Percentiles rank a stretch among this genome's conserved stretches.
These are phyloP conservation scores for Palythoa grandiflora DNA, from an alignment of 92 coral and sea anemone species.

Conservation along the genomic window DNA sequence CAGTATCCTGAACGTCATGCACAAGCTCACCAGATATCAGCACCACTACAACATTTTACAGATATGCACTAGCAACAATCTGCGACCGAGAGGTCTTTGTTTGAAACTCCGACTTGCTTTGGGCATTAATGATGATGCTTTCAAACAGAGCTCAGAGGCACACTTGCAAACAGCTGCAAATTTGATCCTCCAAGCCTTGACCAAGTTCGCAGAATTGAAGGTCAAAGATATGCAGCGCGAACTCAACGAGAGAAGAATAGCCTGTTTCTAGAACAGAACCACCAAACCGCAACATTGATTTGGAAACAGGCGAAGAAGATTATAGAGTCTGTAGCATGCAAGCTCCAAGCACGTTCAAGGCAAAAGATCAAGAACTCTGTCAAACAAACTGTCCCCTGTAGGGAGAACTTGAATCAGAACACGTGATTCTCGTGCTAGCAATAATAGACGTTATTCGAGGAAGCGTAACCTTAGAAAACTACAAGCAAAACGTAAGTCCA, in stretches of 20 bases:
- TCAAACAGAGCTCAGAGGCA: neutral
- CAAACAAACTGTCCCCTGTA: neutral
- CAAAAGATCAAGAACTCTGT: conserved; percentile 17
- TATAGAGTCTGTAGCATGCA: neutral
- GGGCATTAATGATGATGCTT: neutral
- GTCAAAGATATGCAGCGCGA: conserved; percentile 16
- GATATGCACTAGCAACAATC: neutral
- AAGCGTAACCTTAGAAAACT: neutral
- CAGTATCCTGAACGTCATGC: neutral
- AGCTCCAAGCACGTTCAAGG: neutral
- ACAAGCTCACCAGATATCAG: conserved; percentile 31
- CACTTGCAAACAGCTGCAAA: conserved; percentile 15
- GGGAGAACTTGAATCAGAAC: conserved; percentile 9
- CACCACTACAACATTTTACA: neutral
- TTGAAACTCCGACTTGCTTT: conserved; percentile 33
- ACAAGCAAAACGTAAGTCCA: neutral
- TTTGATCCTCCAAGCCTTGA: conserved; percentile 2
- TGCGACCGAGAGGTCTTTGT: conserved; percentile 11
- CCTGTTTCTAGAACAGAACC: neutral
- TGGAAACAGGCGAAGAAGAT: neutral
- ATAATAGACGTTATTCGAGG: neutral
- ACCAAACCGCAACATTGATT: neutral
- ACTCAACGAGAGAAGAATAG: neutral
- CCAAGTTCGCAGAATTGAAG: neutral
- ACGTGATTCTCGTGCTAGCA: neutral